These are phyloP conservation scores for Caenorhabditis tropicalis DNA, from an alignment of 1,140 invertebrate species.

Conservation along the genomic window DNA sequence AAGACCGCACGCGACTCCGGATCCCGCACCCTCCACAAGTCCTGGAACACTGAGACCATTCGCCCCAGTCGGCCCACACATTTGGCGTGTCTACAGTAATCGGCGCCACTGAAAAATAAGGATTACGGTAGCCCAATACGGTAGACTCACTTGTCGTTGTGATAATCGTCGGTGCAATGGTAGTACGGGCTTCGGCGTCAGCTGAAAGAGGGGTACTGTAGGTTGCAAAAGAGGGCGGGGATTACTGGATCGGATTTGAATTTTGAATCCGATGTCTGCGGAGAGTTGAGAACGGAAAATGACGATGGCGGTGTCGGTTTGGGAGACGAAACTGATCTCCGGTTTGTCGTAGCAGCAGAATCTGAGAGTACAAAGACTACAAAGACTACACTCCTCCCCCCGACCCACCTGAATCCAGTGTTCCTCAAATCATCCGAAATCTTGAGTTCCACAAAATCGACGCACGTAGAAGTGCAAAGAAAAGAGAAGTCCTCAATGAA, in stretches of 20 bases:
- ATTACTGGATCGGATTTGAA: constrained; percentile 61
- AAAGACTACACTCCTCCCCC: not conserved
- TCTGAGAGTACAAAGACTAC: constrained; percentile 43
- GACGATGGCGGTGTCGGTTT: constrained; percentile 58
- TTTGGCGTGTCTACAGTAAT: constrained; percentile 53
- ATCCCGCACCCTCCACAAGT: constrained; percentile 69
- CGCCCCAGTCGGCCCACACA: constrained; percentile 58
- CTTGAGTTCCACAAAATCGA: constrained; percentile 69
- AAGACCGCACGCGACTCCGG: constrained; percentile 60
- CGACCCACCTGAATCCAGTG: constrained; percentile 62
- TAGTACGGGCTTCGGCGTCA: constrained; percentile 39
- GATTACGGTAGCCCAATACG: not conserved
- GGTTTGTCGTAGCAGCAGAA: constrained; percentile 64
- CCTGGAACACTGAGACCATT: constrained; percentile 65
- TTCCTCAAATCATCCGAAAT: constrained; percentile 62
- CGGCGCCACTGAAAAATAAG: constrained; percentile 32
- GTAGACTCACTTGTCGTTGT: constrained; percentile 38
- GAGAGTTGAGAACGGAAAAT: constrained; percentile 64
- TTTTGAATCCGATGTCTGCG: constrained; percentile 64
- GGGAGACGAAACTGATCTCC: constrained; percentile 62
- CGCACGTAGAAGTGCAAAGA: constrained; percentile 66
- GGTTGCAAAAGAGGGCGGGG: no score
- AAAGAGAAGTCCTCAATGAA: constrained; percentile 69
- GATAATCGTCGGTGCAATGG: not conserved
- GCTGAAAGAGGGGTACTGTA: constrained; percentile 28